A percentile compares a stretch with the other conserved stretches of the same genome.
Evolutionary conservation across 2,797 vertebrate genomes (phyloP).

Genomic region (Urocyon cinereoargenteus): DNA sequence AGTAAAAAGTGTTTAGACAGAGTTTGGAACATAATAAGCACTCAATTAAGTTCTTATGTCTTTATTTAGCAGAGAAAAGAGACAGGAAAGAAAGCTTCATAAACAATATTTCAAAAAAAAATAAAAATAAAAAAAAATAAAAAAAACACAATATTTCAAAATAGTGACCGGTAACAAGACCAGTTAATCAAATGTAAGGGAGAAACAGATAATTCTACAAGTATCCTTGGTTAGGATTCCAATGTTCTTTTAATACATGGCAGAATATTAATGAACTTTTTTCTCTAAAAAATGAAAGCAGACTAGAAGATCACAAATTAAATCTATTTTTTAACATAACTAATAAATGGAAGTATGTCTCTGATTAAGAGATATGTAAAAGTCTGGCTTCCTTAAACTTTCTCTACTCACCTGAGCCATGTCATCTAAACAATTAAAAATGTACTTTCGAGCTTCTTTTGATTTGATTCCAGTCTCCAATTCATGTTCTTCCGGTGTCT

Average conservation of each 20-base stretch:
- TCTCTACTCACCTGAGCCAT: slow-evolving; percentile 95
- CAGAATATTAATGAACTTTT: slow-evolving; percentile 4
- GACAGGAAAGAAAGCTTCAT: slow-evolving; percentile 42
- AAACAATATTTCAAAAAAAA: slow-evolving; percentile 66
- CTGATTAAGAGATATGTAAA: neutral
- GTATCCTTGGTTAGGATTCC: slow-evolving; percentile 44
- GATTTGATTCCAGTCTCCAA: slow-evolving; percentile 98
- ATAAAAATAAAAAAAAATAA: too few relatives aligned
- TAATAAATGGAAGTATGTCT: neutral
- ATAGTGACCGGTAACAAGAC: slow-evolving; percentile 6
- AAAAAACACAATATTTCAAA: slow-evolving; percentile 65
- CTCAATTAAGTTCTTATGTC: slow-evolving; percentile 38
- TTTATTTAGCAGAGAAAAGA: slow-evolving; percentile 55
- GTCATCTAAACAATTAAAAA: slow-evolving; percentile 99
- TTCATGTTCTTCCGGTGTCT: slow-evolving; percentile 98
- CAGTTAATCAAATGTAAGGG: slow-evolving; percentile 31
- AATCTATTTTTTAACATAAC: neutral
- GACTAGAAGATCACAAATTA: slow-evolving; percentile 8
- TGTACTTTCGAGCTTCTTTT: slow-evolving; percentile 98
- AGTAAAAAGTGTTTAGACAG: neutral
- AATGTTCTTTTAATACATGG: slow-evolving; percentile 41
- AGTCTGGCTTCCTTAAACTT: neutral
- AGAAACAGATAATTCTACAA: slow-evolving; percentile 4
- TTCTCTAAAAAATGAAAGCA: slow-evolving; percentile 43
- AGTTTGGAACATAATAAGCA: slow-evolving; percentile 44